Base-by-base conservation (phyloP, 2,113 vertebrate genomes). In the Pseudorectes ferrugineus region DNA sequence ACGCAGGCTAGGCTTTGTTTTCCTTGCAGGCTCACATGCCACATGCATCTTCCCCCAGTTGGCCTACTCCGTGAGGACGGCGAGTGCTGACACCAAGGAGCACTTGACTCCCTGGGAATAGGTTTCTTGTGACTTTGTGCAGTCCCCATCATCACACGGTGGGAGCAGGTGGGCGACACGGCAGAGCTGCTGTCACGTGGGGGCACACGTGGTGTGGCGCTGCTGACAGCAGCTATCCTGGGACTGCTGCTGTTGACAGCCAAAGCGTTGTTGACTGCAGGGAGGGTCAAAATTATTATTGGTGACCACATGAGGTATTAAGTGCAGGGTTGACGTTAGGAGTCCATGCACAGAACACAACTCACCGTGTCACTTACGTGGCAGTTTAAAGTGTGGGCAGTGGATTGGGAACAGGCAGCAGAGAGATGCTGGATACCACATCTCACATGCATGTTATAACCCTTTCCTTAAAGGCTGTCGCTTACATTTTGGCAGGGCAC, bases 91-190 rank as follows among this genome's bases (percentile, higher is more conserved):
- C 15, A 31, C 59, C 7, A 14, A 85, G 71, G 78, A 85, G 81
- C 82, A 75, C 84, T 89, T 86, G 95, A 67, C 91, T 97, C 68
- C 77, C 93, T 72, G 83, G 77, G 80, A 95, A 87, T 49, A 79
- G 91, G 81, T 87, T 94, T 81, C 94, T 94, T 89, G 81, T 94
- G 94, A 92, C 93, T 87, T 77, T 61, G 42, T 55, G 2, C 25
- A 23, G 49, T 71, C 62, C 63, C 46, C 11, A 29, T 58, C 28
- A 20, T 79, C 95, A 91, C 49, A 63, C 5, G 45, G 31, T 31
- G 72, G 95, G 72, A 93, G 48, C 67, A 55, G 94, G 73, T 42
- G 12, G 68, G 80, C 4, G 31, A 65, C 42, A 36, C 5, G 6
- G 59, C 94, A 77, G 86, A 51, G 84, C 83, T 80, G 82, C 75